These are phyloP conservation scores for Protobothrops flavoviridis DNA, from an alignment of 2,113 vertebrate species.

Conservation along the genomic window DNA sequence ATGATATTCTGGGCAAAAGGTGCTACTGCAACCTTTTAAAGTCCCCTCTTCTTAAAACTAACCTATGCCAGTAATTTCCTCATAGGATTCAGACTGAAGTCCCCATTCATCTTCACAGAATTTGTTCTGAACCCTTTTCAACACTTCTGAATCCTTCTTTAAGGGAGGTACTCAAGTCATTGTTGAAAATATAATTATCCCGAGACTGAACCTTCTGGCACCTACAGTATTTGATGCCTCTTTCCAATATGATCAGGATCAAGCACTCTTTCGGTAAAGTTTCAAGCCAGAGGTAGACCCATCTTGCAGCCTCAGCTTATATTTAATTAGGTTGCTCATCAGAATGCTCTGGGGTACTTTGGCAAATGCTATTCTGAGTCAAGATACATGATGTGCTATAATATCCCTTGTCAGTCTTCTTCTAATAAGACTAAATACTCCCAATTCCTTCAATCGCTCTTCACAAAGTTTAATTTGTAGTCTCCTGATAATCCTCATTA, in stretches of 20 bases:
- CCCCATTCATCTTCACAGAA: background rate
- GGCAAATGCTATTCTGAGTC: background rate
- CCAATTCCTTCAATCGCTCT: background rate
- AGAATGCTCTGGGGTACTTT: background rate
- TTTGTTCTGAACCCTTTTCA: background rate
- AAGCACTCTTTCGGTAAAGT: background rate
- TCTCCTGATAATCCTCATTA: background rate
- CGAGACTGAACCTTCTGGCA: background rate
- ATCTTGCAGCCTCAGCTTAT: background rate
- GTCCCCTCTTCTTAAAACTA: background rate
- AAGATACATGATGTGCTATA: background rate
- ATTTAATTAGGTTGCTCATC: background rate
- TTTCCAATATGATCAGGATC: background rate
- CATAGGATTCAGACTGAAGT: background rate
- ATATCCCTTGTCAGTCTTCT: background rate
- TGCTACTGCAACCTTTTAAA: background rate
- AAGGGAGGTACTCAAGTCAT: background rate
- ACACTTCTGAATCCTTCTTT: background rate
- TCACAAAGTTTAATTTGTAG: background rate
- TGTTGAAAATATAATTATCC: background rate
- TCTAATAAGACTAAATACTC: background rate
- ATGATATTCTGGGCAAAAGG: background rate
- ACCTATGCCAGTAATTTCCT: background rate
- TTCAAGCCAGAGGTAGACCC: background rate
- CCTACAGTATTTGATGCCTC: background rate